Conservation (phyloP, 2,888 invertebrate genomes). For the Dendrolimus pini region DNA sequence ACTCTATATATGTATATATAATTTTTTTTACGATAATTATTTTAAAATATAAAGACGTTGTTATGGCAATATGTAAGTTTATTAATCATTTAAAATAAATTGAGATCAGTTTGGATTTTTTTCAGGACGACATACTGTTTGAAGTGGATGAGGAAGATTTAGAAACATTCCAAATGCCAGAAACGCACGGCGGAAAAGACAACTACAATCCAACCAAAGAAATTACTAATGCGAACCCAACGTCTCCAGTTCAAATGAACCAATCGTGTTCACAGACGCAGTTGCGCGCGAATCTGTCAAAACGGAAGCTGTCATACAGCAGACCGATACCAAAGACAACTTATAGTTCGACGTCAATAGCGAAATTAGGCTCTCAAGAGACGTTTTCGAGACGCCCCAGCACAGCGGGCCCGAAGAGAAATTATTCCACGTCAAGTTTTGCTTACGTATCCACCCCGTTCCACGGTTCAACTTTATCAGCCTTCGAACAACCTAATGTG, state of each 20-base stretch:
- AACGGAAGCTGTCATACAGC: slow-evolving; percentile 51
- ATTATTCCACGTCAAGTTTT: slow-evolving; percentile 87
- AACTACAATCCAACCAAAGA: slow-evolving; percentile 24
- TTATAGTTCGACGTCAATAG: slow-evolving; percentile 78
- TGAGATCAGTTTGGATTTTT: slow-evolving; percentile 12
- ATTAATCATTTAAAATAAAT: too few relatives aligned
- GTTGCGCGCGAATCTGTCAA: slow-evolving; percentile 46
- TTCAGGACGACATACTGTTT: slow-evolving; percentile 62
- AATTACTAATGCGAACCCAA: slow-evolving; percentile 3
- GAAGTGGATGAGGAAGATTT: slow-evolving; percentile 62
- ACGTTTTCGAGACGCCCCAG: slow-evolving; percentile 48
- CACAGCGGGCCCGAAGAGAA: slow-evolving; percentile 73
- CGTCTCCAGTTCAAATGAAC: slow-evolving; percentile 8
- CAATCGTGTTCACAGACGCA: slow-evolving; percentile 33
- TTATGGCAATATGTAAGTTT: background rate
- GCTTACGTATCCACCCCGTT: slow-evolving; percentile 90
- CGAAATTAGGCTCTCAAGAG: slow-evolving; percentile 56
- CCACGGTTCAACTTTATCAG: slow-evolving; percentile 88
- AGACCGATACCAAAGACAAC: slow-evolving; percentile 47
- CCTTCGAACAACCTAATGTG: slow-evolving; percentile 84
- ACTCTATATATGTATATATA: too few relatives aligned
- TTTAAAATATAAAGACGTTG: background rate
- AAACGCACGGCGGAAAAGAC: slow-evolving; percentile 22
- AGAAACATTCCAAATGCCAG: slow-evolving; percentile 26
- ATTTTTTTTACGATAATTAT: too few relatives aligned